phyloP scores from a whole-genome alignment of 2,797 vertebrate genomes.

The Ctenosaura bakeri region DNA sequence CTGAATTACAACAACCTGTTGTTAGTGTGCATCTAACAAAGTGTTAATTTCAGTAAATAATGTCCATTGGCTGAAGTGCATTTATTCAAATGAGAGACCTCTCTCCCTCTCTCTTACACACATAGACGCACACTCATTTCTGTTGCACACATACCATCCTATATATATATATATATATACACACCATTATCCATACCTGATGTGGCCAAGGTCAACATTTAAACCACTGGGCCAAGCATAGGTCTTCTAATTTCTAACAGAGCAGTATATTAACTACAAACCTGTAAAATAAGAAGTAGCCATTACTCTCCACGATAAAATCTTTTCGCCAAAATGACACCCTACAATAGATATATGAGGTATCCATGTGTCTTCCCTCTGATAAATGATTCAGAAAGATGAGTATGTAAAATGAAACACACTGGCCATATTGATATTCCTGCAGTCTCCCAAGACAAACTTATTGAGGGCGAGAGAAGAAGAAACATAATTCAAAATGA shows the following conservation, averaged over 20 bases:
- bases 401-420: slow-evolving; percentile 8
- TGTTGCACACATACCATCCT: not conserved
- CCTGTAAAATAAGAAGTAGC: slow-evolving; percentile 10
- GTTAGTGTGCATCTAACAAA: no score
- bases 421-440: not conserved
- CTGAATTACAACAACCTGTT: no score
- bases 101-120: not conserved
- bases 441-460: slow-evolving; percentile 14
- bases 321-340: slow-evolving; percentile 9
- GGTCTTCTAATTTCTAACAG: not conserved
- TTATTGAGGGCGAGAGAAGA: not conserved
- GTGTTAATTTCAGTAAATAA: not conserved
- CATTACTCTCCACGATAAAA: not conserved
- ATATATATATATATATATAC: not conserved
- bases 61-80: not conserved
- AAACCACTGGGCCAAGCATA: not conserved
- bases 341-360: slow-evolving; percentile 15
- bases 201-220: not conserved
- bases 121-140: not conserved
- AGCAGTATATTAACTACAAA: not conserved
- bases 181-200: not conserved
- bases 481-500: slow-evolving; percentile 15
- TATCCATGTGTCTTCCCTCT: not conserved
- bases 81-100: not conserved
- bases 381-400: slow-evolving; percentile 22